phyloP scores from a whole-genome alignment of 2,888 invertebrate genomes.

The Apomyelois bistriatella region DNA sequence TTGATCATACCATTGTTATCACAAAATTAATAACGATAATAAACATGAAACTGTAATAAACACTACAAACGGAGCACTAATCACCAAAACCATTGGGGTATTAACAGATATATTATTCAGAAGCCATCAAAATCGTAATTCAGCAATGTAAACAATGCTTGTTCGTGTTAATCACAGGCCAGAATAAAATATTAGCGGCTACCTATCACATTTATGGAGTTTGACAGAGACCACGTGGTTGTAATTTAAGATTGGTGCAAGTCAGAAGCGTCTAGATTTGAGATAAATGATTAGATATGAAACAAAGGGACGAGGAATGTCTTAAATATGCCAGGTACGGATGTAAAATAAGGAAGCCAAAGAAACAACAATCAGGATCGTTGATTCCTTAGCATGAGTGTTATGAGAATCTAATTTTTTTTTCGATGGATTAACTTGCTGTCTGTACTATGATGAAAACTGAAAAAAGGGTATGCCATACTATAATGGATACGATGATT shows the following conservation, averaged over 20 bases:
- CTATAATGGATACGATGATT: too few relatives aligned
- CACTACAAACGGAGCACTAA: neutral
- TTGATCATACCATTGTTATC: neutral
- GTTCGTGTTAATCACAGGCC: constrained; percentile 7
- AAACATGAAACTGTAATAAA: neutral
- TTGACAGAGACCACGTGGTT: constrained; percentile 18
- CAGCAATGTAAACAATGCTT: neutral
- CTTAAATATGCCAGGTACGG: too few relatives aligned
- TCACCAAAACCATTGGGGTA: constrained; percentile 1
- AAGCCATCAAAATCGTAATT: constrained; percentile 2
- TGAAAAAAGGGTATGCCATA: too few relatives aligned
- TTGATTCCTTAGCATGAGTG: too few relatives aligned
- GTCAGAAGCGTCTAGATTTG: neutral
- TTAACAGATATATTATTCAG: constrained; percentile 4
- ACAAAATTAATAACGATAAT: neutral
- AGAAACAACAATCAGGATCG: too few relatives aligned
- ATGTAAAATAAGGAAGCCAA: too few relatives aligned
- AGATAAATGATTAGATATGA: too few relatives aligned
- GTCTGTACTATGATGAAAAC: too few relatives aligned
- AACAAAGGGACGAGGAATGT: too few relatives aligned
- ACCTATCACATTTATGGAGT: constrained; percentile 19
- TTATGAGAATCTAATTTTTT: too few relatives aligned
- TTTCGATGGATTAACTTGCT: too few relatives aligned
- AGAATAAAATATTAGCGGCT: constrained; percentile 18
- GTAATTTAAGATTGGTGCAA: constrained; percentile 20